These are phyloP conservation scores for Ranitomeya variabilis DNA, from an alignment of 2,113 vertebrate species.

Conservation along the genomic window DNA sequence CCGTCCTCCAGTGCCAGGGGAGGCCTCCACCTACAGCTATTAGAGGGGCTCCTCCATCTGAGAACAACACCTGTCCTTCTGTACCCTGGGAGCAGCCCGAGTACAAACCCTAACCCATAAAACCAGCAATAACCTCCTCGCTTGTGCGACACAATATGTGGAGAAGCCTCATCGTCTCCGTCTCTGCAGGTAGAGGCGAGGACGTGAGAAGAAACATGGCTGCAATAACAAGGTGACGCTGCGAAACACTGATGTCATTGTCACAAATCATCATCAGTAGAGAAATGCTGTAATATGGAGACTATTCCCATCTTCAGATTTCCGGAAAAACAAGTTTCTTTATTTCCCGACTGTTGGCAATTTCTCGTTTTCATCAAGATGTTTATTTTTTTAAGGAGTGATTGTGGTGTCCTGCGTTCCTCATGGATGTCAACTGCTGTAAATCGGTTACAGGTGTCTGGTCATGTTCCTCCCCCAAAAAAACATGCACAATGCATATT, in stretches of 20 bases:
- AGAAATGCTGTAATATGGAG: neutral
- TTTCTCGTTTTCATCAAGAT: neutral
- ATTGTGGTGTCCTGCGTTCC: neutral
- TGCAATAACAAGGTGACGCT: neutral
- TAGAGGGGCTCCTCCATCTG: neutral
- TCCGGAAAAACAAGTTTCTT: slow-evolving; percentile 33
- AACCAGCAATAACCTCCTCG: neutral
- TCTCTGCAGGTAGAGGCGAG: neutral
- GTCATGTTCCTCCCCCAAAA: neutral
- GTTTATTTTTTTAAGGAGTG: neutral
- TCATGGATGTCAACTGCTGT: neutral
- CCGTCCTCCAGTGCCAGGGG: neutral
- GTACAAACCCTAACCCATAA: neutral
- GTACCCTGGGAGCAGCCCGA: neutral
- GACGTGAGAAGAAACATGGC: neutral
- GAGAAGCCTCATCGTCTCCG: neutral
- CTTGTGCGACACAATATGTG: neutral
- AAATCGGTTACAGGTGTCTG: neutral
- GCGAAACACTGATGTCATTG: slow-evolving; percentile 16
- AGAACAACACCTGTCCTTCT: neutral
- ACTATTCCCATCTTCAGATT: neutral
- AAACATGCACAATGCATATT: neutral
- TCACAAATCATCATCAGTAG: neutral
- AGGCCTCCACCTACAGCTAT: neutral
- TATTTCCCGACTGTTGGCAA: slow-evolving; percentile 5